phyloP scores from a whole-genome alignment of 2,888 invertebrate genomes.

The Chydorus sphaericus region DNA sequence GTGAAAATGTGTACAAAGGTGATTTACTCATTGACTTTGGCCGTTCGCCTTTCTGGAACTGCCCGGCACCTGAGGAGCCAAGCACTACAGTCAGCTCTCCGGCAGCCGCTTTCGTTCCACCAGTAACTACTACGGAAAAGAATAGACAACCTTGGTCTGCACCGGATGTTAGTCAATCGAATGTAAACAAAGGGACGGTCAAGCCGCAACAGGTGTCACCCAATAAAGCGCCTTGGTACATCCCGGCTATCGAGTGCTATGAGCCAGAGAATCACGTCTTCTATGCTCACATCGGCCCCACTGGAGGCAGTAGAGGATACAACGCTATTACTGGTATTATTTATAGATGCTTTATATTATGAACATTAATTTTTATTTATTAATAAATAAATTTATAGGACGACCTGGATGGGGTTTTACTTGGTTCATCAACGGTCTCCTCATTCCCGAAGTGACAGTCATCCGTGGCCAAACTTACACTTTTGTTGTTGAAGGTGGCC shows the following conservation, averaged over 20 bases:
- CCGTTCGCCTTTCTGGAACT: conserved; percentile 78
- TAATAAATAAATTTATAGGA: conserved; percentile 37
- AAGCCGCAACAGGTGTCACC: background rate
- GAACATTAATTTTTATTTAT: background rate
- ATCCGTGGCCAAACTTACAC: conserved; percentile 74
- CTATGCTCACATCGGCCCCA: conserved; percentile 86
- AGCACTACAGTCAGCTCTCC: conserved; percentile 18
- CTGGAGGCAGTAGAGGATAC: conserved; percentile 78
- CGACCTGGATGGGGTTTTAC: conserved; percentile 87
- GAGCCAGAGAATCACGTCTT: conserved; percentile 83
- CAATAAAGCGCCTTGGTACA: conserved; percentile 46
- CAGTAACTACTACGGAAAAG: conserved; percentile 17
- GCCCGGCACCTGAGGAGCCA: conserved; percentile 54
- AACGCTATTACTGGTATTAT: conserved; percentile 45
- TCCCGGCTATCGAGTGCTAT: conserved; percentile 73
- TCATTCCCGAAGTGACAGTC: conserved; percentile 78
- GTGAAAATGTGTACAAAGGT: too few species aligned
- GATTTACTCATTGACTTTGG: conserved; percentile 71
- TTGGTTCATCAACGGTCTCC: conserved; percentile 80
- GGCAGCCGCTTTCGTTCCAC: conserved; percentile 17
- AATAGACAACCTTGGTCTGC: conserved; percentile 11
- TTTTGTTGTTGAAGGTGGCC: conserved; percentile 73
- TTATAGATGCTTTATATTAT: too few species aligned
- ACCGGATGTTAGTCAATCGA: background rate
- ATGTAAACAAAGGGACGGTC: background rate